Evolutionary conservation across 2,113 vertebrate species (phyloP).

Genomic region (Gnathonemus echidnorhynchus): DNA sequence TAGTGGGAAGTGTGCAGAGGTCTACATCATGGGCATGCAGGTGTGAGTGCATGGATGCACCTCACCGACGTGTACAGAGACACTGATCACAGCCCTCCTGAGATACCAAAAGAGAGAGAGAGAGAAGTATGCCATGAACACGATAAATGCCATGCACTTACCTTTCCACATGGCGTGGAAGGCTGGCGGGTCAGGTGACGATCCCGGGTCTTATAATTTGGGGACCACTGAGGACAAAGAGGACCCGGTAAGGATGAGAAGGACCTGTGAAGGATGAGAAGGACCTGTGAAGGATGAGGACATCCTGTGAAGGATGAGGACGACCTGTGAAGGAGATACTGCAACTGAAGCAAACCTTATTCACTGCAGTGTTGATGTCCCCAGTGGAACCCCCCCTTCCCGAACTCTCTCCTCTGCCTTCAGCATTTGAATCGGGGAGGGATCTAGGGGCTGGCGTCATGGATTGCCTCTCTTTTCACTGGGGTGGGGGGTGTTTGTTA

Average conservation of each 20-base stretch:
- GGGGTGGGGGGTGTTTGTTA: neutral
- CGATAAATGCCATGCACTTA: neutral
- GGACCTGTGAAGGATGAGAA: neutral
- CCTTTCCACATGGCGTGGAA: neutral
- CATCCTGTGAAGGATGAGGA: neutral
- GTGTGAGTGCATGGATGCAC: neutral
- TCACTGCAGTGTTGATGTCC: neutral
- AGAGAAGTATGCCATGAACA: neutral
- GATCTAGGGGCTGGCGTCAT: neutral
- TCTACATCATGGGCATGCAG: neutral
- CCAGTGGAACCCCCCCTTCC: neutral
- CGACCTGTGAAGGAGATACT: neutral
- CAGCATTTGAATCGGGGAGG: neutral
- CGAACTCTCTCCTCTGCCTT: neutral
- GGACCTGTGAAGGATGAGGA: neutral
- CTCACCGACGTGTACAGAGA: neutral
- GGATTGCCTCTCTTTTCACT: slow-evolving; percentile 3
- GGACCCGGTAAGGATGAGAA: neutral
- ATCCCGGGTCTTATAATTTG: neutral
- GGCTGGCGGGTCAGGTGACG: neutral
- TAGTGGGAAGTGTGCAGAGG: neutral
- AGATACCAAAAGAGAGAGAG: neutral
- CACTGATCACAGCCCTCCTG: neutral
- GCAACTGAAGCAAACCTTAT: slow-evolving; percentile 4
- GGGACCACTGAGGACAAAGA: neutral